Percentiles rank a stretch among this genome's conserved stretches.
phyloP scores from a whole-genome alignment of 2,888 invertebrate species.

The Stenodema calcarata region DNA sequence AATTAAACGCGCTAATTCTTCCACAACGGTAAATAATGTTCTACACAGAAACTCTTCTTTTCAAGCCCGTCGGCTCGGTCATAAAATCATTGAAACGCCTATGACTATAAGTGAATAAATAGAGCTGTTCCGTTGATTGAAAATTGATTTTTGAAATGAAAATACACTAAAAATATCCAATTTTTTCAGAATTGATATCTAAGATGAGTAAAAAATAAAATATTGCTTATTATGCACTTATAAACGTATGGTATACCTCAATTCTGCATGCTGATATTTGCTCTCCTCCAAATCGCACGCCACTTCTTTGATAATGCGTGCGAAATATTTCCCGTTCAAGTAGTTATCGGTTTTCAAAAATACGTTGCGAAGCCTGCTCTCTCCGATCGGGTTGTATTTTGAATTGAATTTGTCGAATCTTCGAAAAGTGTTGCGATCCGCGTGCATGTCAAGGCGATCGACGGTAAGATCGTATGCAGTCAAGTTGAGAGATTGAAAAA shows the following conservation, averaged over 20 bases:
- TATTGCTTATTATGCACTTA: too few species aligned
- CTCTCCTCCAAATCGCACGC: slow-evolving; percentile 95
- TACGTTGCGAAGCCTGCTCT: slow-evolving; percentile 91
- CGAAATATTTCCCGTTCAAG: slow-evolving; percentile 95
- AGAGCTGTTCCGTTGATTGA: too few species aligned
- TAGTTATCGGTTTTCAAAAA: slow-evolving; percentile 99
- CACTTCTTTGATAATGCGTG: slow-evolving; percentile 96
- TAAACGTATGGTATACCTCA: slow-evolving; percentile 65
- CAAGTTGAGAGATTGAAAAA: slow-evolving; percentile 95
- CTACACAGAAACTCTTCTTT: too few species aligned
- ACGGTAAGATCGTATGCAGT: slow-evolving; percentile 97
- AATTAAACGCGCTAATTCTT: too few species aligned
- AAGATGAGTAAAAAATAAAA: too few species aligned
- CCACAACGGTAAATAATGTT: too few species aligned
- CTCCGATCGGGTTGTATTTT: slow-evolving; percentile 99
- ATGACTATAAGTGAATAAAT: too few species aligned
- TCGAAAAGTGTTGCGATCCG: slow-evolving; percentile 97
- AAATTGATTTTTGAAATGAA: too few species aligned
- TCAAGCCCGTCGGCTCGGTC: too few species aligned
- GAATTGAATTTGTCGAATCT: slow-evolving; percentile 98
- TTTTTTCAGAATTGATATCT: too few species aligned
- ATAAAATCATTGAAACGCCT: too few species aligned
- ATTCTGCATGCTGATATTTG: slow-evolving; percentile 97
- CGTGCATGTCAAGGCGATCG: slow-evolving; percentile 98
- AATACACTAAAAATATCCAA: too few species aligned